Conservation (phyloP, 2,113 vertebrate species). For the Salvelinus namaycush region DNA sequence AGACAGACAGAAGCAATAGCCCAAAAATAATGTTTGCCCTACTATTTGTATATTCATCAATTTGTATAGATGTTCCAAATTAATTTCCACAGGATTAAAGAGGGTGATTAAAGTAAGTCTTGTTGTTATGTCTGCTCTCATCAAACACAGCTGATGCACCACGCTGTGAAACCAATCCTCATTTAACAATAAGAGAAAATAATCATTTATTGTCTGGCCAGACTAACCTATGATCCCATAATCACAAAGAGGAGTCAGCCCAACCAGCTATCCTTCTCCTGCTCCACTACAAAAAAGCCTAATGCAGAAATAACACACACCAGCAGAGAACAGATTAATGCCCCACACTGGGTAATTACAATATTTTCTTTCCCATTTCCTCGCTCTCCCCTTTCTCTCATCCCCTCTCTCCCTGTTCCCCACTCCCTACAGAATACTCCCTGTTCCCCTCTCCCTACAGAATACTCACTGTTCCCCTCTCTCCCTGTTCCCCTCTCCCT, state of each 20-base stretch:
- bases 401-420: constrained; percentile 39
- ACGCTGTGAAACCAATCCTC: constrained; percentile 50
- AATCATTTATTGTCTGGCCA: constrained; percentile 23
- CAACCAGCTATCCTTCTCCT: background rate
- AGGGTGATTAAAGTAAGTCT: constrained; percentile 43
- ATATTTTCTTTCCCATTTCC: constrained; percentile 53
- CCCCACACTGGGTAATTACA: constrained; percentile 78
- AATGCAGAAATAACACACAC: background rate
- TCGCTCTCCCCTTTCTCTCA: background rate
- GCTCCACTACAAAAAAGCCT: background rate
- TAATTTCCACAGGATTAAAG: constrained; percentile 47
- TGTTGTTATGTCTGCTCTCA: constrained; percentile 51
- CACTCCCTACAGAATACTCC: constrained; percentile 9
- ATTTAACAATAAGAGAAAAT: constrained; percentile 33
- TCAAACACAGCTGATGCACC: constrained; percentile 20
- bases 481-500: background rate
- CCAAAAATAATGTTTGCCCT: too few relatives aligned
- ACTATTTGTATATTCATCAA: constrained; percentile 9
- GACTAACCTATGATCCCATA: too few relatives aligned
- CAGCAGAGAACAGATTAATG: constrained; percentile 64
- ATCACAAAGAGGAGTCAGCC: too few relatives aligned
- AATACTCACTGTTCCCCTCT: constrained; percentile 43
- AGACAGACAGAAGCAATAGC: background rate
- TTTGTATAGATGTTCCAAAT: constrained; percentile 43
- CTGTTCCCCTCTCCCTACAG: constrained; percentile 45